Base-by-base conservation (phyloP, 2,888 invertebrate genomes). In the Idaea biselata region DNA sequence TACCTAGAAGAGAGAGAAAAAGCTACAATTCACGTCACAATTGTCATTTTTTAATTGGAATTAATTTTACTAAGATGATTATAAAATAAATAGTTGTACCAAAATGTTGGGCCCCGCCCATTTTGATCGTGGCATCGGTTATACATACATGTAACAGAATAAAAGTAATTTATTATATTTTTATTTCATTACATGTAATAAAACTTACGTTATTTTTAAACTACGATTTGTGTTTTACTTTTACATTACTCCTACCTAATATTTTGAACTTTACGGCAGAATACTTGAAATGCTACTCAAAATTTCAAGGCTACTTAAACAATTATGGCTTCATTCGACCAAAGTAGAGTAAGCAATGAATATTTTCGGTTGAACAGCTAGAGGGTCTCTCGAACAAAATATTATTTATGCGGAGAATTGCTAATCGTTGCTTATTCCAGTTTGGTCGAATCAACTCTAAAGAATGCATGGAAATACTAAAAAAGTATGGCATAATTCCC, bases 131-230 rank as follows among this genome's bases (percentile, higher is more conserved):
- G 76, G 79, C 78, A 79, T 80, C 81, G 79, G 80, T 82, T 82
- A 80, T 75, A 58, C 60, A 67, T 76, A 82, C 83, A 83, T 86
- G 87, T 89, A 87, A 86, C 81, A 84, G 81, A 86, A 85, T 86
- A 84, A 87, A 86, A 80, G 82, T 88, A 84, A 86, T 88, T 87
- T 84, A 80, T 85, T 82, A 81, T 88, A 89, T 89, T 91, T 91
- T 91, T 91, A 91, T 91, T 91, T 91, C 75, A 89, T 88, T 89
- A 90, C 88, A 89, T 91, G 90, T 90, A 91, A 91, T 91, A 92
- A 44, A 91, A 91, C 91, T 89, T 89, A 91, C 88, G 90, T 91
- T 91, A 91, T 92, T 92, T 91, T 92, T 91, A 89, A 91, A 91
- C 83, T 87, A 89, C 8, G 44, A 71, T 63, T 64, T 78, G 79